phyloP scores from a whole-genome alignment of 2,888 invertebrate species.

The Lepidochrysops patricia region DNA sequence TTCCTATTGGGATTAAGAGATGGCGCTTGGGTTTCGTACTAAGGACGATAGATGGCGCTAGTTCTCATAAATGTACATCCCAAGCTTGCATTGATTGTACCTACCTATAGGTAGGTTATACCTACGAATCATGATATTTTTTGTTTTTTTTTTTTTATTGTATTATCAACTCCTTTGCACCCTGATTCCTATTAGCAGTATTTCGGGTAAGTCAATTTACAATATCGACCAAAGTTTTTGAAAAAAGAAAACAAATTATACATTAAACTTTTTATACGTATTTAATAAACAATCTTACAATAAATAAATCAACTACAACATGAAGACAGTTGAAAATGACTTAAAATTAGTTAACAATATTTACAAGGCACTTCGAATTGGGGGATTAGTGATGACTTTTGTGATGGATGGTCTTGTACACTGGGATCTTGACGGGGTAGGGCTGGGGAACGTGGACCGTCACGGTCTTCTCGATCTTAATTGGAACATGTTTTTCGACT shows the following conservation, averaged over 20 bases:
- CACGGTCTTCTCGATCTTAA: slow-evolving; percentile 82
- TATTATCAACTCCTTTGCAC: too few relatives aligned
- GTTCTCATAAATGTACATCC: too few relatives aligned
- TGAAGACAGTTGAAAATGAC: slow-evolving; percentile 72
- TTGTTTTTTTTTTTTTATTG: too few relatives aligned
- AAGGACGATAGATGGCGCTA: too few relatives aligned
- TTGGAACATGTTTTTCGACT: slow-evolving; percentile 82
- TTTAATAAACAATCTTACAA: slow-evolving; percentile 44
- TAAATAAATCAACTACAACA: slow-evolving; percentile 76
- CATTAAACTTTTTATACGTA: neutral
- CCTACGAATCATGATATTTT: too few relatives aligned
- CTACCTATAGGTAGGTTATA: too few relatives aligned
- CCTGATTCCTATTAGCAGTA: too few relatives aligned
- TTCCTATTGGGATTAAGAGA: too few relatives aligned
- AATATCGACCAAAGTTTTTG: neutral
- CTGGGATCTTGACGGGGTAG: slow-evolving; percentile 82
- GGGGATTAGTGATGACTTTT: slow-evolving; percentile 47
- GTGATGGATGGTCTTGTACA: slow-evolving; percentile 77
- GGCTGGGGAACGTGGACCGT: slow-evolving; percentile 85
- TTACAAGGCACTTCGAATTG: slow-evolving; percentile 47
- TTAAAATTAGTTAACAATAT: slow-evolving; percentile 69
- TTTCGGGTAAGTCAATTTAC: neutral
- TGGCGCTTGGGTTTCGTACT: too few relatives aligned
- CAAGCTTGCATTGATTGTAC: too few relatives aligned
- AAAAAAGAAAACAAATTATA: neutral